Evolutionary conservation across 2,888 invertebrate genomes (phyloP), one percentile per base, ranked within the genome.

Genomic region (Rotaria macrura): DNA sequence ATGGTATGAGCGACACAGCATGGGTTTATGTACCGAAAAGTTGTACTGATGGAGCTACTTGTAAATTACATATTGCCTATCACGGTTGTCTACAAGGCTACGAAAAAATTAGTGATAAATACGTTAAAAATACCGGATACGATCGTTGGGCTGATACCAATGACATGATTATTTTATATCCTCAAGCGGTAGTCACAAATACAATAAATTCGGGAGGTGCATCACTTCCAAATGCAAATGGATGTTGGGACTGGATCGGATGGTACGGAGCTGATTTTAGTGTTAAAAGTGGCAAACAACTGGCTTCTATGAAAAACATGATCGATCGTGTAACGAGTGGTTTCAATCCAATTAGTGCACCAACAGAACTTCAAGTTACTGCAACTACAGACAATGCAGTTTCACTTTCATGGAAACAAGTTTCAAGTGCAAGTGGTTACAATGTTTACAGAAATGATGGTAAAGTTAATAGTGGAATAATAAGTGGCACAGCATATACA

Each of bases 221-320:
- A 2, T 84, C 87, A 12, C 14, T 84, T 40, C 40, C 84, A 25
- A 89, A 89, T 79, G 87, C 87, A 14, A 85, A 88, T n/a, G 89
- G 89, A 2, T 89, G 89, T 87, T 89, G 89, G 89, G 89, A 89
- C 85, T 89, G 89, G 89, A 89, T 87, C 87, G 89, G 89, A 9
- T 89, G 89, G 84, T 88, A 88, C 2, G 88, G 88, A 9, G 14
- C 85, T 12, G 83, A 87, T 25, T 89, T 65, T 65, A 38, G 34
- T 34, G 34, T 34, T 34, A 65, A 65, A 65, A 65, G 34, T 65
- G 65, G 65, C 5, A 65, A 65, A 65, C 65, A 65, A 34, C 20
- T 20, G 12, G 0, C 65, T 17, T 34, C 65, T 29, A 34, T 20
- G 65, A 65, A 65, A 17, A 65, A 65, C 34, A 65, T 65, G 65